Conservation (phyloP, 2,797 vertebrate genomes). For the Manis javanica region DNA sequence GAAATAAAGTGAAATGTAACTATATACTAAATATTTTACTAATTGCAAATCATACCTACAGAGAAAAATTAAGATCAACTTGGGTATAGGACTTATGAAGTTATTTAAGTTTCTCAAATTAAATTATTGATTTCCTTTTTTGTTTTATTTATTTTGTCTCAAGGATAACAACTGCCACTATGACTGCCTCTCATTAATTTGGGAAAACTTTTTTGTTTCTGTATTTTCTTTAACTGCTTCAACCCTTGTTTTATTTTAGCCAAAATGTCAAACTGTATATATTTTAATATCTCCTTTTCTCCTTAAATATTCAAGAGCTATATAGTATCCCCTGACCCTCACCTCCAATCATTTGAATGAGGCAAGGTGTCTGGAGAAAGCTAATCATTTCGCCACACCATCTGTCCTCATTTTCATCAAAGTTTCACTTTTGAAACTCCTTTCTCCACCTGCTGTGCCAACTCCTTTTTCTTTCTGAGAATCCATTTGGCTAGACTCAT, state of each 20-base stretch:
- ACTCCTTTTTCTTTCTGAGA: background rate
- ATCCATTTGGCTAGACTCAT: background rate
- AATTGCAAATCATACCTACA: conserved; percentile 42
- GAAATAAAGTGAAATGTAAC: conserved; percentile 60
- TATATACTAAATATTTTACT: conserved; percentile 24
- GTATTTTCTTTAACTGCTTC: background rate
- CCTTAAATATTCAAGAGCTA: background rate
- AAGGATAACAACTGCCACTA: background rate
- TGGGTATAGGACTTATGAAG: background rate
- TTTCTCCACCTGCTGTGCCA: background rate
- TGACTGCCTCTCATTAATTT: background rate
- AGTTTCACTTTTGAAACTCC: background rate
- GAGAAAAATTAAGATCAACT: conserved; percentile 39
- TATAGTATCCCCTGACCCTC: background rate
- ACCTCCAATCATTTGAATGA: background rate
- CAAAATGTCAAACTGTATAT: background rate
- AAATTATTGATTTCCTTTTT: conserved; percentile 18
- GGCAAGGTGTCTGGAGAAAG: background rate
- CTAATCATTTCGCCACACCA: background rate
- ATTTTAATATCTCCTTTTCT: background rate
- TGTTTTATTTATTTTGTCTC: background rate
- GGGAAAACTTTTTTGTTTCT: background rate
- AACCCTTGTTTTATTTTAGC: background rate
- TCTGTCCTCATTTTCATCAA: background rate
- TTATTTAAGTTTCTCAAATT: conserved; percentile 38